Percentiles rank a stretch among this genome's conserved stretches.
Evolutionary conservation across 2,888 invertebrate species (phyloP).

Genomic region (Drosophila testacea): DNA sequence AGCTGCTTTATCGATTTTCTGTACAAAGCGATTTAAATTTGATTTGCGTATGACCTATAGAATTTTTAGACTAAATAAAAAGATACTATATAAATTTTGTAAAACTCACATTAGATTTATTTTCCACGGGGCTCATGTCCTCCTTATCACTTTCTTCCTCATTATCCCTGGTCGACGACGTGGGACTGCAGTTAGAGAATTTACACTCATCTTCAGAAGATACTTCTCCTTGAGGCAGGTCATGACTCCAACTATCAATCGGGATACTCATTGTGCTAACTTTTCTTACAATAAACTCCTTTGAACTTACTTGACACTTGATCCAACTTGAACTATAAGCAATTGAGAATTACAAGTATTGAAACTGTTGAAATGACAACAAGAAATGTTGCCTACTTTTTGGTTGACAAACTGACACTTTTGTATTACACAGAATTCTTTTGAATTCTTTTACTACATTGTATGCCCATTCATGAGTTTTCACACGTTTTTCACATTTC

Average conservation of each 20-base stretch:
- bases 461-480: slow-evolving; percentile 16
- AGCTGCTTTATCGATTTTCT: slow-evolving; percentile 39
- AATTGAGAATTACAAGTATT: slow-evolving; percentile 19
- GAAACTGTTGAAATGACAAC: background rate
- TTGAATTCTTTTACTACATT: slow-evolving; percentile 11
- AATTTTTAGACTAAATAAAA: background rate
- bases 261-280: slow-evolving; percentile 1
- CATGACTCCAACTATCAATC: slow-evolving; percentile 33
- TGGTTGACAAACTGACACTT: slow-evolving; percentile 18
- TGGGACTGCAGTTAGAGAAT: slow-evolving; percentile 31
- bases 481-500: slow-evolving; percentile 30
- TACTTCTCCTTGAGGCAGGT: slow-evolving; percentile 32
- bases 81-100: background rate
- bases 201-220: slow-evolving; percentile 35
- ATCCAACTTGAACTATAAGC: slow-evolving; percentile 7
- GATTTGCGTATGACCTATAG: slow-evolving; percentile 27
- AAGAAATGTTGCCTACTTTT: slow-evolving; percentile 31
- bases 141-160: slow-evolving; percentile 30
- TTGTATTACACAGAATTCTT: background rate
- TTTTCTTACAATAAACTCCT: background rate
- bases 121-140: slow-evolving; percentile 20
- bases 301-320: background rate
- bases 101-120: slow-evolving; percentile 38
- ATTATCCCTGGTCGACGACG: slow-evolving; percentile 36
- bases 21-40: slow-evolving; percentile 49